phyloP scores from a whole-genome alignment of 2,113 vertebrate genomes.

The Phalacrocorax aristotelis region DNA sequence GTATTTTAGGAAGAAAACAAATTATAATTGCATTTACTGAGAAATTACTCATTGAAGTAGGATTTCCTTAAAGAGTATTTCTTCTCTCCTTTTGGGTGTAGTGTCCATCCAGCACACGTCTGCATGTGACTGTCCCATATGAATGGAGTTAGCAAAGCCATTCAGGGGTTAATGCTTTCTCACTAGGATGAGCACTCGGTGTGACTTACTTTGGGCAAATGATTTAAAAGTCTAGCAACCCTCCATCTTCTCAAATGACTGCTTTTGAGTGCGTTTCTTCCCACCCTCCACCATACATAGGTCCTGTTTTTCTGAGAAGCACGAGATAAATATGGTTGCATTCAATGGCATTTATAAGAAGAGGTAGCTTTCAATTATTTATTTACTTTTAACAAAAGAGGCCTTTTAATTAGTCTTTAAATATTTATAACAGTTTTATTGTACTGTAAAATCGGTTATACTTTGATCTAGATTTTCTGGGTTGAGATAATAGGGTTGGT shows the following conservation, averaged over 20 bases:
- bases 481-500: slow-evolving; percentile 56
- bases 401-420: slow-evolving; percentile 62
- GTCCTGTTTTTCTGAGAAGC: background rate
- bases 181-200: background rate
- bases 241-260: slow-evolving; percentile 1
- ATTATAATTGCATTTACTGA: background rate
- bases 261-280: background rate
- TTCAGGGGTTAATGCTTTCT: background rate
- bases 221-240: background rate
- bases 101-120: background rate
- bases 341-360: slow-evolving; percentile 6
- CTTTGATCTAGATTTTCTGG: slow-evolving; percentile 61
- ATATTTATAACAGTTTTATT: slow-evolving; percentile 68
- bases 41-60: background rate
- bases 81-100: background rate
- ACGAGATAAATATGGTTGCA: background rate
- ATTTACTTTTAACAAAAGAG: slow-evolving; percentile 52
- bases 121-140: background rate
- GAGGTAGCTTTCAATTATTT: slow-evolving; percentile 61
- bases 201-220: background rate
- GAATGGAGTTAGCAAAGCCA: background rate
- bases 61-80: background rate
- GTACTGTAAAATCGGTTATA: slow-evolving; percentile 40
- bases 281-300: background rate
- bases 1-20: background rate